phyloP scores from a whole-genome alignment of 2,113 vertebrate genomes.

The Xyrauchen texanus region DNA sequence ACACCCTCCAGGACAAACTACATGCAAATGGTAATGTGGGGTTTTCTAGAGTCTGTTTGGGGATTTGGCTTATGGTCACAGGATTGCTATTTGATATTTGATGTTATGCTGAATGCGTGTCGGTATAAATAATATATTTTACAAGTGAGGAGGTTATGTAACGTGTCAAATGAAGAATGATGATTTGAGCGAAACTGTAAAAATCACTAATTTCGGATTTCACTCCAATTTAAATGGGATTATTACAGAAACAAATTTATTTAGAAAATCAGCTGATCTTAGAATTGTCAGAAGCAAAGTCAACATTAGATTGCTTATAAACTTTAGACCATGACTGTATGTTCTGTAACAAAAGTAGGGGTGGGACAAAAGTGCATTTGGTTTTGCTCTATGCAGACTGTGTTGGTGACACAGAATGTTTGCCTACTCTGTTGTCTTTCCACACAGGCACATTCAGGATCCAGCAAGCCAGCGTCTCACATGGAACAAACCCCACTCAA shows the following conservation, averaged over 20 bases:
- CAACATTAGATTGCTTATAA: neutral
- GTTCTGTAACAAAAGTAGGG: neutral
- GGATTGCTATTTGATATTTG: too few species aligned
- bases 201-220: neutral
- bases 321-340: neutral
- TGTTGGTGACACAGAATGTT: constrained; percentile 9
- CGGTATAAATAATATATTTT: too few species aligned
- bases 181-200: too few species aligned
- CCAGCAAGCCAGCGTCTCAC: constrained; percentile 80
- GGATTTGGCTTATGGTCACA: neutral
- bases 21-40: constrained; percentile 1
- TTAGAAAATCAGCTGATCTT: too few species aligned
- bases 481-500: constrained; percentile 81
- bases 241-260: too few species aligned
- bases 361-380: neutral
- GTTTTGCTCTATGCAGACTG: neutral
- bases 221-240: neutral
- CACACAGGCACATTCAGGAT: constrained; percentile 80
- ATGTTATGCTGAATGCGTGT: constrained; percentile 4
- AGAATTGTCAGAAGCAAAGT: too few species aligned
- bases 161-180: too few species aligned
- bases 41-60: neutral
- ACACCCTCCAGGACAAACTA: neutral
- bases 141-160: too few species aligned
- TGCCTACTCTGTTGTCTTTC: constrained; percentile 12